A percentile compares a stretch with the other conserved stretches of the same genome.
Conservation (phyloP, 2,797 vertebrate species). For the Pantherophis alleghaniensis region DNA sequence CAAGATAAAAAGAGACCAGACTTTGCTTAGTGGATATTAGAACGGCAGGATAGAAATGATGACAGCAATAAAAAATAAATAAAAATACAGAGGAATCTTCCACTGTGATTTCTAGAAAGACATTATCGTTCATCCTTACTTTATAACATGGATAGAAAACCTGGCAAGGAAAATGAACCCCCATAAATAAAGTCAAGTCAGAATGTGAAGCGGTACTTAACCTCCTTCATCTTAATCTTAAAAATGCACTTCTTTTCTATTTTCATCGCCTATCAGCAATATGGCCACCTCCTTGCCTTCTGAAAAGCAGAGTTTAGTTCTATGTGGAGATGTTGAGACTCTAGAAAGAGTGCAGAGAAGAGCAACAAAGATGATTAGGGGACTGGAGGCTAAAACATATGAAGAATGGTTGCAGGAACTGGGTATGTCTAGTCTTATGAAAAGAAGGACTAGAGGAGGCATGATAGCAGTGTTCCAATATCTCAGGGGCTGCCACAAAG, state of each 20-base stretch:
- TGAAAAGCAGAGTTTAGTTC: constrained; percentile 59
- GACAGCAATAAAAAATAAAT: background rate
- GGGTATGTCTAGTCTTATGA: too few relatives aligned
- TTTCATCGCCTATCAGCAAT: constrained; percentile 41
- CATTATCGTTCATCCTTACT: background rate
- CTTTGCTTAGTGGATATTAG: too few relatives aligned
- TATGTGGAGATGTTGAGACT: background rate
- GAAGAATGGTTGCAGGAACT: too few relatives aligned
- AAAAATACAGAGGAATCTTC: background rate
- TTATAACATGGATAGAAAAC: background rate
- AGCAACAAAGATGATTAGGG: too few relatives aligned
- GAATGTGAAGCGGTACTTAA: background rate
- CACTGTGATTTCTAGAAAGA: background rate
- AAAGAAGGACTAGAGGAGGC: too few relatives aligned
- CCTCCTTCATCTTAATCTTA: background rate
- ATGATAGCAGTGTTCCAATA: too few relatives aligned
- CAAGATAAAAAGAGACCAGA: background rate
- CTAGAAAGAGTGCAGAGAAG: too few relatives aligned
- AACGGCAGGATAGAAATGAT: too few relatives aligned
- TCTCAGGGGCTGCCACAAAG: too few relatives aligned
- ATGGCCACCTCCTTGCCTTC: constrained; percentile 43
- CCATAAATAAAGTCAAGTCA: background rate
- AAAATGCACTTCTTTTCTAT: constrained; percentile 27
- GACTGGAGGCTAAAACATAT: too few relatives aligned
- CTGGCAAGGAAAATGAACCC: background rate